phyloP scores from a whole-genome alignment of 2,888 invertebrate genomes.

The Atrina japonica region DNA sequence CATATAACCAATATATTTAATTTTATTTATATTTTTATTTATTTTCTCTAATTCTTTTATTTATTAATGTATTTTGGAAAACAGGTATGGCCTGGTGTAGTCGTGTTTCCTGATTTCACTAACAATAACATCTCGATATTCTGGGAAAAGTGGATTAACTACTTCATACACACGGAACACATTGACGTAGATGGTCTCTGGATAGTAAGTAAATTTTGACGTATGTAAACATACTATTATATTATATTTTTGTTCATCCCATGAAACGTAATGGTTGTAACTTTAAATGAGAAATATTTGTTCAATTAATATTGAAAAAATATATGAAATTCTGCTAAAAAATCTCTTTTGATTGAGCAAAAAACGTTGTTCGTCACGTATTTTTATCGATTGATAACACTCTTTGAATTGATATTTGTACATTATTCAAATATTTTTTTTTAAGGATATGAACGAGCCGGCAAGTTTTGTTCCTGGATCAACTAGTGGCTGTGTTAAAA shows the following conservation, averaged over 20 bases:
- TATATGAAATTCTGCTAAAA: too few species aligned
- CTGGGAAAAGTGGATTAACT: constrained; percentile 87
- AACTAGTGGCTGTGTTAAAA: constrained; percentile 63
- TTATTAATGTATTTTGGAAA: too few species aligned
- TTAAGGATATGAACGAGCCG: constrained; percentile 73
- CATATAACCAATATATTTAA: neutral
- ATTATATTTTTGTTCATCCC: too few species aligned
- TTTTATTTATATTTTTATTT: neutral
- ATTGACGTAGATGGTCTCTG: constrained; percentile 89
- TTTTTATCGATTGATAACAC: too few species aligned
- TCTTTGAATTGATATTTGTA: too few species aligned
- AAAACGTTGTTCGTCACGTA: too few species aligned
- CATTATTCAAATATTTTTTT: too few species aligned
- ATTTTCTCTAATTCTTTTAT: neutral
- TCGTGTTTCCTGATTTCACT: constrained; percentile 90
- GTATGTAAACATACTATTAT: too few species aligned
- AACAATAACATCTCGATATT: constrained; percentile 87
- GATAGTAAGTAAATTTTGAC: constrained; percentile 84
- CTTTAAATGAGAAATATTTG: too few species aligned
- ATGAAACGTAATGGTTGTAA: too few species aligned
- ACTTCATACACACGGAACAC: constrained; percentile 81
- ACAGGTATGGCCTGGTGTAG: constrained; percentile 83
- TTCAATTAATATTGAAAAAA: too few species aligned
- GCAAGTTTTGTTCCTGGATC: constrained; percentile 66
- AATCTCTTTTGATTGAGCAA: too few species aligned